Base-by-base conservation (phyloP, 53 echinoderm and acorn worm species). In the Patiria pectinifera region DNA sequence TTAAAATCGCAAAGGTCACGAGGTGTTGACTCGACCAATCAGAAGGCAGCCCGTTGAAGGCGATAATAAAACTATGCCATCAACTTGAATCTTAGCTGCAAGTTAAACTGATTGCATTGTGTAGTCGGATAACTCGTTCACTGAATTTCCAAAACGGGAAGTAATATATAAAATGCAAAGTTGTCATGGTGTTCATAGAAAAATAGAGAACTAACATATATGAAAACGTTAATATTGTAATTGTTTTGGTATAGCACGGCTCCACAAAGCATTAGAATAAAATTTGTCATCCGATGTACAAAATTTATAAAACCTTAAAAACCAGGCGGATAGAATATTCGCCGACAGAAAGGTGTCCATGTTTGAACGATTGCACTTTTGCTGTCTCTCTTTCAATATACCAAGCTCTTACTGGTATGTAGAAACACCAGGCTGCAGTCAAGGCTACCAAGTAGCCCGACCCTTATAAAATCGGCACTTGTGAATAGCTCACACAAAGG, bases 401-500 rank as follows among this genome's bases (percentile, higher is more conserved):
- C 80, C 80, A 79, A 79, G 80, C 2, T 79, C 80, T 79, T 79
- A 79, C 80, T 79, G 80, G 80, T 79, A 46, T 15, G 12, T 18
- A 12, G 80, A 45, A 25, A 79, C 15, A 35, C 35, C 7, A 74
- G 11, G 79, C 79, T 78, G 45, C 79, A 11, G 76, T 43, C 11
- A 85, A 71, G 87, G 62, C 61, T 61, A 62, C 24, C 19, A 18
- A 45, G 14, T 45, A 81, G 81, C 90, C 66, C 13, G 82, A n/a
- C 66, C 81, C 66, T 78, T 6, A 69, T 48, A 78, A 53, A 81
- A 90, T 81, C 90, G 90, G 90, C 90, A 90, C 82, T 18, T 90
- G 90, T 90, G 90, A 90, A 90, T 81, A 90, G 47, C 90, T 90
- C 90, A 80, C 90, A 90, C 80, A 90, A 90, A 58, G 43, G 90